Evolutionary conservation across 2,113 vertebrate genomes (phyloP).

Genomic region (Prionailurus bengalensis): DNA sequence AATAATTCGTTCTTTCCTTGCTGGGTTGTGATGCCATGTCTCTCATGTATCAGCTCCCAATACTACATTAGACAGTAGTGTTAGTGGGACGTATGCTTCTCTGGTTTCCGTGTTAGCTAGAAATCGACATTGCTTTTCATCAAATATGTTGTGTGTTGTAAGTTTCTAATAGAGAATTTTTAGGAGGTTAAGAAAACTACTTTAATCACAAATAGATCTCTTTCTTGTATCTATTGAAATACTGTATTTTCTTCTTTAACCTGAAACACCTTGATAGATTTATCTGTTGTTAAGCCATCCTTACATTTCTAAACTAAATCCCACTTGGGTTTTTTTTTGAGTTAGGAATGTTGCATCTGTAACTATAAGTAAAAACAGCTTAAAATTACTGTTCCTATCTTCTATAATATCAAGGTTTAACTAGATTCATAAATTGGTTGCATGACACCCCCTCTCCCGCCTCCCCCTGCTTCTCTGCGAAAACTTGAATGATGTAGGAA

Average conservation of each 20-base stretch:
- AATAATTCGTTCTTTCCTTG: background rate
- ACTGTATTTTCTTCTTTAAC: background rate
- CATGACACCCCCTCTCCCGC: background rate
- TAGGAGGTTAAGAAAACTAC: background rate
- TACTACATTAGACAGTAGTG: background rate
- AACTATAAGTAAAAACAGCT: background rate
- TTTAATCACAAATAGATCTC: background rate
- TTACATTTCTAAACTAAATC: slow-evolving; percentile 34
- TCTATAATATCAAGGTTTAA: background rate
- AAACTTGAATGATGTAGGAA: background rate
- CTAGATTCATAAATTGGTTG: background rate
- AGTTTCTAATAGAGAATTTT: background rate
- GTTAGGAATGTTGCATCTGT: background rate
- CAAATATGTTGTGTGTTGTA: background rate
- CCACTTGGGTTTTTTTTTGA: background rate
- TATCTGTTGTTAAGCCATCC: slow-evolving; percentile 34
- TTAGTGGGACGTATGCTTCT: background rate
- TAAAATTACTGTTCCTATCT: background rate
- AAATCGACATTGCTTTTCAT: background rate
- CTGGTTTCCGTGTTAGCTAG: background rate
- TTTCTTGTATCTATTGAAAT: background rate
- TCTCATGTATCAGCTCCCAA: too few species aligned
- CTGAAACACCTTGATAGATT: background rate
- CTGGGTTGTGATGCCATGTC: background rate
- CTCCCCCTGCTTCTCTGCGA: background rate